These are phyloP conservation scores for Proterorhinus semilunaris DNA, from an alignment of 2,113 vertebrate genomes.

Conservation along the genomic window DNA sequence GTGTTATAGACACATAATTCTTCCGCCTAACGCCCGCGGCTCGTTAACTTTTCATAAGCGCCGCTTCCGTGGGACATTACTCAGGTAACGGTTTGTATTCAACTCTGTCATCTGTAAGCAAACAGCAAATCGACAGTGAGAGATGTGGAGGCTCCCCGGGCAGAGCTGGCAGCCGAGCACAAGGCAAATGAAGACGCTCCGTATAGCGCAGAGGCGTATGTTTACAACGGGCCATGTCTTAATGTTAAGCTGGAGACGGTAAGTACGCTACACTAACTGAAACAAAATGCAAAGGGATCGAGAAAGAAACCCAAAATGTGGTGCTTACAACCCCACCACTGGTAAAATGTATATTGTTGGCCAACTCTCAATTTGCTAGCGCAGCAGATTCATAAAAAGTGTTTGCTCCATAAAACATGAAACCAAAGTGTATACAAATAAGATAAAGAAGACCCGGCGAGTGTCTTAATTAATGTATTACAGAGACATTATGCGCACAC, in stretches of 20 bases:
- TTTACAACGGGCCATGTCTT: background rate
- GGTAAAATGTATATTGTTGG: too few species aligned
- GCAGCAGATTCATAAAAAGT: too few species aligned
- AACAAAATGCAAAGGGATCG: too few species aligned
- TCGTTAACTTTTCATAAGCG: slow-evolving; percentile 49
- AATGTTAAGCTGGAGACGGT: background rate
- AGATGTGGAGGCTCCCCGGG: slow-evolving; percentile 16
- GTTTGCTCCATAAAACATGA: too few species aligned
- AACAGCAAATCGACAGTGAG: slow-evolving; percentile 35
- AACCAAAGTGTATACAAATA: too few species aligned
- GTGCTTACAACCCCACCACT: too few species aligned
- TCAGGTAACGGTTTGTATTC: slow-evolving; percentile 47
- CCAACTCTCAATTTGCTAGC: too few species aligned
- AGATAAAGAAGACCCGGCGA: too few species aligned
- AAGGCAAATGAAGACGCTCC: background rate
- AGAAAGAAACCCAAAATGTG: too few species aligned
- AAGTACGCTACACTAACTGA: too few species aligned
- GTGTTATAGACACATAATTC: slow-evolving; percentile 52
- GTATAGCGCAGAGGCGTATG: background rate
- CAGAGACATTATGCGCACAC: too few species aligned
- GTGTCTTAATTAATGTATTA: too few species aligned
- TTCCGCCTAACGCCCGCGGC: slow-evolving; percentile 35
- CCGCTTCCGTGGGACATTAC: slow-evolving; percentile 33
- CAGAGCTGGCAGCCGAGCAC: slow-evolving; percentile 9
- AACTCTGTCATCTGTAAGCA: slow-evolving; percentile 43